Evolutionary conservation across 2,888 invertebrate genomes (phyloP).

Genomic region (Cyclophora punctaria): DNA sequence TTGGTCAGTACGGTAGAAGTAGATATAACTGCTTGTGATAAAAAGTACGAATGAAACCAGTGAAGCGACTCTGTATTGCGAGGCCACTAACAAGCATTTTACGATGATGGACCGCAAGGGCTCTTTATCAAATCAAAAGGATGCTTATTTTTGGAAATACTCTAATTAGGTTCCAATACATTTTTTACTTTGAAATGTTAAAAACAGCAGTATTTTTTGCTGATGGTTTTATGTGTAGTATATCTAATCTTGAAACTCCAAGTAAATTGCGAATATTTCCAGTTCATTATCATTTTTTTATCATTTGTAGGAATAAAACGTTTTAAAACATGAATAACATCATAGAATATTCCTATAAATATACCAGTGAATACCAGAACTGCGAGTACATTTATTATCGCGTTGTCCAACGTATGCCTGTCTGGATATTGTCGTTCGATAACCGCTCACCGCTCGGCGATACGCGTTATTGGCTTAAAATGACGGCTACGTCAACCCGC

Average conservation of each 20-base stretch:
- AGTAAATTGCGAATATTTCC: too few relatives aligned
- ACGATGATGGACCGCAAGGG: slow-evolving; percentile 52
- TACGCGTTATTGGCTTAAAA: slow-evolving; percentile 45
- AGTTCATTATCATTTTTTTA: too few relatives aligned
- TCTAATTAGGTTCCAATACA: background rate
- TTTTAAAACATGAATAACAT: too few relatives aligned
- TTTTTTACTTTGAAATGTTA: background rate
- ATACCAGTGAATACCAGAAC: slow-evolving; percentile 3
- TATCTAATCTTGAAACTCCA: too few relatives aligned
- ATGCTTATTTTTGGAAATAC: slow-evolving; percentile 1
- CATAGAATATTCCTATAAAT: slow-evolving; percentile 2
- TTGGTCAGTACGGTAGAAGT: background rate
- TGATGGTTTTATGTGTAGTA: too few relatives aligned
- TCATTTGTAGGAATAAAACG: too few relatives aligned
- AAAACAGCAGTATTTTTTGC: too few relatives aligned
- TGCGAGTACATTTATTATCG: slow-evolving; percentile 13
- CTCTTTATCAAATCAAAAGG: slow-evolving; percentile 31
- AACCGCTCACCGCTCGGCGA: slow-evolving; percentile 33
- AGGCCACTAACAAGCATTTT: slow-evolving; percentile 53
- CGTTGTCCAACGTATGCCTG: slow-evolving; percentile 19
- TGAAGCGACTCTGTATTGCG: slow-evolving; percentile 66
- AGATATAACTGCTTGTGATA: too few relatives aligned
- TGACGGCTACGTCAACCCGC: slow-evolving; percentile 50
- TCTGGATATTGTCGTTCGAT: slow-evolving; percentile 33
- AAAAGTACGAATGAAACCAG: slow-evolving; percentile 39